phyloP scores from a whole-genome alignment of 2,113 vertebrate genomes.

The Uria lomvia region DNA sequence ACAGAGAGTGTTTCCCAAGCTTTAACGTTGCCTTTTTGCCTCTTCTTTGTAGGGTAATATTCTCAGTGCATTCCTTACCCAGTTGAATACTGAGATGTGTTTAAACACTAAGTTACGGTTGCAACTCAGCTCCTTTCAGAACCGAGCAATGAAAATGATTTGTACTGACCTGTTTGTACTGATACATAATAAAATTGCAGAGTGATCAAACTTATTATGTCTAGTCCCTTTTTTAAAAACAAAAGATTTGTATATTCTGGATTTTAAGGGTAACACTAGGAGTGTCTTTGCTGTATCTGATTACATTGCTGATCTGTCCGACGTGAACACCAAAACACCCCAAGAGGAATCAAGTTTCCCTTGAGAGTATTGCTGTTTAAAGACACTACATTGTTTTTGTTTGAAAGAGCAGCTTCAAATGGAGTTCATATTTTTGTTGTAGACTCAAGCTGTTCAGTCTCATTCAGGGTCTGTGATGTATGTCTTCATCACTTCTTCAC shows the following conservation, averaged over 20 bases:
- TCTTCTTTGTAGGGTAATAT: neutral
- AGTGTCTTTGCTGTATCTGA: neutral
- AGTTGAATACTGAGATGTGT: neutral
- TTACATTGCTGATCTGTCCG: neutral
- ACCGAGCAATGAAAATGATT: neutral
- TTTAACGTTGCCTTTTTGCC: neutral
- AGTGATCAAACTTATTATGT: neutral
- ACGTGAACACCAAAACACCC: neutral
- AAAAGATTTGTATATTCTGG: fast-evolving
- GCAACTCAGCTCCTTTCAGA: neutral
- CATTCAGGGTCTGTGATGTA: neutral
- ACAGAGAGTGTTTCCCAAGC: neutral
- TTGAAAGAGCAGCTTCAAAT: neutral
- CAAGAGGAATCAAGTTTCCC: neutral
- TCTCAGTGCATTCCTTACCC: neutral
- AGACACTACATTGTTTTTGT: neutral
- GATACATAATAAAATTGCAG: constrained; percentile 35
- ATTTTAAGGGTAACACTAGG: neutral
- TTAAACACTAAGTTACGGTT: neutral
- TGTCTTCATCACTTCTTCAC: neutral
- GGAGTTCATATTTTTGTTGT: neutral
- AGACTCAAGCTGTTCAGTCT: neutral
- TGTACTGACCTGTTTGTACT: constrained; percentile 22
- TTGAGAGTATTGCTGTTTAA: neutral
- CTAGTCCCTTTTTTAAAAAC: constrained; percentile 4